A percentile compares a stretch with the other conserved stretches of the same genome.
Evolutionary conservation across 2,797 vertebrate species (phyloP).

Genomic region (Benthosema pterotum): DNA sequence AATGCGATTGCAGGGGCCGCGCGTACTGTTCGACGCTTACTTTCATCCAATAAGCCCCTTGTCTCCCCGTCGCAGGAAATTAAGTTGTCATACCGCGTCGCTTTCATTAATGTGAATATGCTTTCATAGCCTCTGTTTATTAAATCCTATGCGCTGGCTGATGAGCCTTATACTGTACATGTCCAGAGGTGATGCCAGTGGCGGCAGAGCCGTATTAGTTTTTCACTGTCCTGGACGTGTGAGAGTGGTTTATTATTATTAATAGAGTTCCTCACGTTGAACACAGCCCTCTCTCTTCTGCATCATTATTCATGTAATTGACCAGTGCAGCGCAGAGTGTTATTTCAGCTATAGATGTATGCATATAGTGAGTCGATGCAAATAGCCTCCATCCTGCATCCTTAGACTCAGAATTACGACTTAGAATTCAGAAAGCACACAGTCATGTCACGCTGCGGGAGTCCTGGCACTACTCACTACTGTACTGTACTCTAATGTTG

Average conservation of each 20-base stretch:
- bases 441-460: too few species aligned
- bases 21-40: slow-evolving; percentile 58
- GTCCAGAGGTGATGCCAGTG: slow-evolving; percentile 58
- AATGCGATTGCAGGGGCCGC: slow-evolving; percentile 55
- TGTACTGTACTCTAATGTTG: too few species aligned
- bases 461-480: too few species aligned
- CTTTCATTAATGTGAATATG: slow-evolving; percentile 75
- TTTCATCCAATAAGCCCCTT: slow-evolving; percentile 76
- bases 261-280: slow-evolving; percentile 8
- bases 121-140: slow-evolving; percentile 71
- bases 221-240: slow-evolving; percentile 48
- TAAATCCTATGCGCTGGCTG: slow-evolving; percentile 67
- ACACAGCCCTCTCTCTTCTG: slow-evolving; percentile 21
- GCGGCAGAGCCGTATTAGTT: slow-evolving; percentile 32
- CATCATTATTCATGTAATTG: slow-evolving; percentile 32
- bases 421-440: too few species aligned
- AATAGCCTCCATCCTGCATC: too few species aligned
- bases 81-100: slow-evolving; percentile 72
- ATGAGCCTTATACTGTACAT: slow-evolving; percentile 53
- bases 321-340: slow-evolving; percentile 15
- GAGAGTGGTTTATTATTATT: slow-evolving; percentile 49
- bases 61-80: slow-evolving; percentile 81
- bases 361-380: neutral
- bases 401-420: too few species aligned
- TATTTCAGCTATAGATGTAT: neutral